Conservation (phyloP, 2,888 invertebrate species). For the Aphidoletes aphidimyza region DNA sequence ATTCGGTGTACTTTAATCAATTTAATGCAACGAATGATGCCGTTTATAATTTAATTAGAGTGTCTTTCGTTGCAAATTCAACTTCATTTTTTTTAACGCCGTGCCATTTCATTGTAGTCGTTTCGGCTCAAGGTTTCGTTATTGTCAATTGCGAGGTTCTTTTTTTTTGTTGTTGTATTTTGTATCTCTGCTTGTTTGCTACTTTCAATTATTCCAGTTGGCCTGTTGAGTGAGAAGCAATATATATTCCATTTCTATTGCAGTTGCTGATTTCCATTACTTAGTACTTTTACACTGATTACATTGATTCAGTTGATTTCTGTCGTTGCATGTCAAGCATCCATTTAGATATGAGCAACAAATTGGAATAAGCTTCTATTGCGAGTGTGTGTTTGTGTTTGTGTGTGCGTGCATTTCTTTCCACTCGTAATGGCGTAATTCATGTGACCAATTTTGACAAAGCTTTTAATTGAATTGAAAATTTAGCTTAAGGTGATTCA, state of each 20-base stretch:
- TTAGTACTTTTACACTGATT: not conserved
- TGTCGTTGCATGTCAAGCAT: constrained; percentile 6
- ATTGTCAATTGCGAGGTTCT: not conserved
- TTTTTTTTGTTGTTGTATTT: not conserved
- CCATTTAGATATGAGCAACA: not conserved
- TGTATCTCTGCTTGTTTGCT: not conserved
- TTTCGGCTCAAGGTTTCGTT: not conserved
- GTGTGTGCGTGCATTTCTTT: not conserved
- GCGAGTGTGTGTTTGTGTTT: not conserved
- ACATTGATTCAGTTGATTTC: not conserved
- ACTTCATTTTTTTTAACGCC: not conserved
- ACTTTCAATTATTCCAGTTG: not conserved
- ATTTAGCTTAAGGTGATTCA: not conserved
- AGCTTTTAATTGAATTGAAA: constrained; percentile 10
- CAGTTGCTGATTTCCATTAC: constrained; percentile 8
- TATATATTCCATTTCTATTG: not conserved
- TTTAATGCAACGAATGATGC: constrained; percentile 46
- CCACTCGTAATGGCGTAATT: not conserved
- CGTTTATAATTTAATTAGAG: constrained; percentile 38
- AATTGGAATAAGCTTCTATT: not conserved
- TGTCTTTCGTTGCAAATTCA: not conserved
- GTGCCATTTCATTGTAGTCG: not conserved
- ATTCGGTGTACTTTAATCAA: constrained; percentile 28
- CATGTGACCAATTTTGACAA: not conserved
- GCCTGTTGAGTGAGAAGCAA: not conserved